Conservation (phyloP, 53 echinoderm and acorn worm genomes). For the Pentamera pediparva region DNA sequence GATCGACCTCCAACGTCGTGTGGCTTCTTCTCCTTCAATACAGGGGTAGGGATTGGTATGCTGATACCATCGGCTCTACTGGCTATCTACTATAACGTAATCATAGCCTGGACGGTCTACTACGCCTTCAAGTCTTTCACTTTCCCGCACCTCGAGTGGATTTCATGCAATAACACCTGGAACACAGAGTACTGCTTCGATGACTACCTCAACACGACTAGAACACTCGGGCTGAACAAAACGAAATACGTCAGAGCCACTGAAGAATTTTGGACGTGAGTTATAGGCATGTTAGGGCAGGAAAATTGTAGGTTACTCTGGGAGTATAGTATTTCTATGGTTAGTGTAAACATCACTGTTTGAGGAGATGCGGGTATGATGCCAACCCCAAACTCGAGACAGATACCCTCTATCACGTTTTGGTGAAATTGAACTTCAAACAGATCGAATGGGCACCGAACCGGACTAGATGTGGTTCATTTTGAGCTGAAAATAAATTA, state of each 20-base stretch:
- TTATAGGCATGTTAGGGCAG: no score
- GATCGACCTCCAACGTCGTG: no score
- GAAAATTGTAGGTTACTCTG: no score
- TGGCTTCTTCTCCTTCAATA: background rate
- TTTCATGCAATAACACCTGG: conserved; percentile 66
- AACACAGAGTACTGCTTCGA: conserved; percentile 70
- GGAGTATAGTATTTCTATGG: no score
- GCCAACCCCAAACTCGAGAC: no score
- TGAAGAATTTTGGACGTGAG: conserved; percentile 13
- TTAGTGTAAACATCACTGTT: no score
- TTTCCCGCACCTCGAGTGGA: conserved; percentile 55
- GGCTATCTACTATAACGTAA: conserved; percentile 86
- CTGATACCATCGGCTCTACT: conserved; percentile 54
- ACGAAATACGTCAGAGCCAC: background rate
- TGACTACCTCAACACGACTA: background rate
- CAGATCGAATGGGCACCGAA: no score
- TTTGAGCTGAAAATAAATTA: no score
- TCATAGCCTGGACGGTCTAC: conserved; percentile 85
- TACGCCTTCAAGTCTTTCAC: conserved; percentile 49
- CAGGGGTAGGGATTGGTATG: conserved; percentile 87
- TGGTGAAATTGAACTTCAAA: no score
- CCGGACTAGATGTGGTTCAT: no score
- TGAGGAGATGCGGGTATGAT: no score
- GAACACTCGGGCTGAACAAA: background rate
- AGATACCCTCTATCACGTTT: no score